These are phyloP conservation scores for Drosophila pseudotalamancana DNA, from an alignment of 2,888 invertebrate species.

Conservation along the genomic window DNA sequence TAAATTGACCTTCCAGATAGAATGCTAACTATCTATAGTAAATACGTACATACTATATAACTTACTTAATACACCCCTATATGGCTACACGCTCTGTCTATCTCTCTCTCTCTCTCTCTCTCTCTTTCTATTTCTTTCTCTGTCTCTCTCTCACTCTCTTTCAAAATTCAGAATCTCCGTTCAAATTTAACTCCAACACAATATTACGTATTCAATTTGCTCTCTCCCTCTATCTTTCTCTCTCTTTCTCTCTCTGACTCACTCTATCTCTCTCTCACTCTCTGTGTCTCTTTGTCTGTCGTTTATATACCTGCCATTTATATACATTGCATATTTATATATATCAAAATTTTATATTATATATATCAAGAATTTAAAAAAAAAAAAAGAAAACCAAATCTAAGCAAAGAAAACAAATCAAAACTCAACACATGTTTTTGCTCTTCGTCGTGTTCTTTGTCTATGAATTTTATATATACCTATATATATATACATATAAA, in stretches of 20 bases:
- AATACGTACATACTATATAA: slow-evolving; percentile 31
- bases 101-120: slow-evolving; percentile 25
- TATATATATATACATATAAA: slow-evolving; percentile 17
- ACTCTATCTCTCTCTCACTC: slow-evolving; percentile 20
- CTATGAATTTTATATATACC: slow-evolving; percentile 79
- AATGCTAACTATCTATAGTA: slow-evolving; percentile 16
- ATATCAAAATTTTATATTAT: slow-evolving; percentile 29
- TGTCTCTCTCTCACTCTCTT: background rate
- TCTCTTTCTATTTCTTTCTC: slow-evolving; percentile 8
- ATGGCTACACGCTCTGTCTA: slow-evolving; percentile 56
- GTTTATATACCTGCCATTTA: slow-evolving; percentile 58
- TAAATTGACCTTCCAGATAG: slow-evolving; percentile 26
- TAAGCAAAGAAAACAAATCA: slow-evolving; percentile 65
- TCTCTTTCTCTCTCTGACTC: slow-evolving; percentile 11
- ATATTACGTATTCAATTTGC: slow-evolving; percentile 36
- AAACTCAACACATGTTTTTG: slow-evolving; percentile 82
- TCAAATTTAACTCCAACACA: slow-evolving; percentile 20
- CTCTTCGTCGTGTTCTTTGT: slow-evolving; percentile 84
- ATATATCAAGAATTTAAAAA: slow-evolving; percentile 21
- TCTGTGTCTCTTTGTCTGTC: slow-evolving; percentile 37
- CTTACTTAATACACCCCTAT: slow-evolving; percentile 26
- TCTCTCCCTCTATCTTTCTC: slow-evolving; percentile 13
- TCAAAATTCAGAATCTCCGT: slow-evolving; percentile 1
- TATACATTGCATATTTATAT: slow-evolving; percentile 64
- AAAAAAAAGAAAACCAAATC: slow-evolving; percentile 39